Base-by-base conservation (phyloP, 1,140 invertebrate genomes). In the Aphaenogaster rudis region DNA sequence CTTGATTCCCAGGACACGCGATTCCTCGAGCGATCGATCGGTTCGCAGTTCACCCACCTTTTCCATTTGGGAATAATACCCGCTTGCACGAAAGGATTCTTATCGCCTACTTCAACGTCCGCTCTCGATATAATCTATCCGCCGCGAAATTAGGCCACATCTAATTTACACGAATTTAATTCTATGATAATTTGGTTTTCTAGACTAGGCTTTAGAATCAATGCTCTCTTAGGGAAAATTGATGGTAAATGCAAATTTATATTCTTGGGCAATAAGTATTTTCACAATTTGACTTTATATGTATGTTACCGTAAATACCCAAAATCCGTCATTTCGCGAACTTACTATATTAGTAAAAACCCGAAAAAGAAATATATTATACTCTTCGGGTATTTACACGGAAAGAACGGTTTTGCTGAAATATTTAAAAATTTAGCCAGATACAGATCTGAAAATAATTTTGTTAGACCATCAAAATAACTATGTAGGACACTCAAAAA, bases 1-100 rank as follows among this genome's bases (percentile, higher is more conserved):
- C 82, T 86, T 86, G 76, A 64, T 66, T 79, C 82, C 45, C 59
- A 21, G 74, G 48, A 79, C 82, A 86, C 82, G 82, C 82, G 82
- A 86, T 86, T 79, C 61, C 63, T 28, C 66, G 82, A 5, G 61
- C 74, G 63, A 86, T 86, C 74, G 82, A 86, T 77, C 72, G 48
- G 17, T 59, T 76, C 42, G 61, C 76, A 36, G 82, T 67, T 78
- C 82, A 79, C 39, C 82, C 28, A 79, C 61, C 82, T 77, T 86
- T 86, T 66, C 82, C 71, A 36, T 57, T 66, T 86, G 13, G 50
- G 50, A 79, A 79, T 64, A 78, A 54, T 79, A 54, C 33, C 15
- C 48, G 33, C 61, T 42, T 15, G 82, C 74, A 86, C 61, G 82
- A 52, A 67, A 86, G 74, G 82, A 79, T 86, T 86, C 82, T 86